Evolutionary conservation across 2,888 invertebrate genomes (phyloP).

Genomic region (Watsonalla cultraria): DNA sequence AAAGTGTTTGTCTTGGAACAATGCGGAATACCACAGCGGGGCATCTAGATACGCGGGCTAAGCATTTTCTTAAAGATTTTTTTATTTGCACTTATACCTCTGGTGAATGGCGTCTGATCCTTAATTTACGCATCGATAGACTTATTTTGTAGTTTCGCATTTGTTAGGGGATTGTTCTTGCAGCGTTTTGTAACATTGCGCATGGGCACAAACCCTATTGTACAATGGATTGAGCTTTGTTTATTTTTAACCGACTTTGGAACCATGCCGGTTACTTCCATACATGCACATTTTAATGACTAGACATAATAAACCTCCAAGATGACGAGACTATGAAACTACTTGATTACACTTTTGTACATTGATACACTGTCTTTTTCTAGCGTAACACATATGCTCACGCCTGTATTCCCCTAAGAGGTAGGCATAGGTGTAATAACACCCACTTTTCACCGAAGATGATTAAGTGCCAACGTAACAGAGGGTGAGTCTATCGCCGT

Average conservation of each 20-base stretch:
- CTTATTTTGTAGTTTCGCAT: conserved; percentile 66
- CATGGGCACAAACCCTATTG: conserved; percentile 28
- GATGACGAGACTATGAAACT: too few relatives aligned
- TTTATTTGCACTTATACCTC: conserved; percentile 61
- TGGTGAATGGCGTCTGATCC: conserved; percentile 62
- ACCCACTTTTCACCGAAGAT: too few relatives aligned
- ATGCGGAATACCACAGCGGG: conserved; percentile 71
- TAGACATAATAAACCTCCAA: too few relatives aligned
- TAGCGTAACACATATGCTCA: too few relatives aligned
- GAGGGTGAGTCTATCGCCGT: too few relatives aligned
- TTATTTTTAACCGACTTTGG: conserved; percentile 16
- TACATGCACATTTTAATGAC: too few relatives aligned
- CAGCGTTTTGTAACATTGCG: conserved; percentile 65
- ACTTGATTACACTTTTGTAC: too few relatives aligned
- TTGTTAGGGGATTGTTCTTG: conserved; percentile 67
- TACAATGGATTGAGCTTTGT: conserved; percentile 34
- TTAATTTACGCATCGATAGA: conserved; percentile 76
- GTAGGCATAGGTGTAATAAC: too few relatives aligned
- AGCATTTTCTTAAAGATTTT: conserved; percentile 60
- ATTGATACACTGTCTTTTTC: too few relatives aligned
- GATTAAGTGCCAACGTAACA: too few relatives aligned
- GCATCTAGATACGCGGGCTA: conserved; percentile 65
- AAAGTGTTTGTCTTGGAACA: conserved; percentile 78
- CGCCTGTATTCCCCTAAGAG: too few relatives aligned
- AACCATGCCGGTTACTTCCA: conserved; percentile 8